These are phyloP conservation scores for Rhinella marina DNA, from an alignment of 2,797 vertebrate genomes.

Conservation along the genomic window DNA sequence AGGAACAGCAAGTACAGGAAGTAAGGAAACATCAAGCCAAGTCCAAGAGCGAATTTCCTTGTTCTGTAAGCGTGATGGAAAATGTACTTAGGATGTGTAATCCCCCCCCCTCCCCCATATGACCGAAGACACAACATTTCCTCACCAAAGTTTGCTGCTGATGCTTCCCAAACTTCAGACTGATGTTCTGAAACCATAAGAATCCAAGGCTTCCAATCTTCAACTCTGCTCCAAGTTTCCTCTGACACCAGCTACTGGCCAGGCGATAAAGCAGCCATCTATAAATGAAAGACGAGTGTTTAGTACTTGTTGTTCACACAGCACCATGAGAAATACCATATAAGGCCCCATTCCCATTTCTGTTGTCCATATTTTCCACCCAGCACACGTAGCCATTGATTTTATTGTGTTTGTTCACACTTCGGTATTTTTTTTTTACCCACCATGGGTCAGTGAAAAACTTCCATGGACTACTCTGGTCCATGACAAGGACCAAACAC, in stretches of 20 bases:
- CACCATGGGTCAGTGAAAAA: too few relatives aligned
- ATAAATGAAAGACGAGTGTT: background rate
- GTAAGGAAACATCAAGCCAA: conserved; percentile 17
- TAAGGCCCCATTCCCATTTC: background rate
- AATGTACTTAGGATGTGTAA: background rate
- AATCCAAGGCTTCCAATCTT: conserved; percentile 91
- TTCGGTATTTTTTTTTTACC: too few relatives aligned
- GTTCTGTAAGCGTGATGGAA: background rate
- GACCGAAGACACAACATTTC: conserved; percentile 23
- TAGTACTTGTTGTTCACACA: background rate
- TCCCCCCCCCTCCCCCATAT: background rate
- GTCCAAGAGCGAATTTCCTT: conserved; percentile 17
- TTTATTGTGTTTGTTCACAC: too few relatives aligned
- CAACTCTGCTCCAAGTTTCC: conserved; percentile 85
- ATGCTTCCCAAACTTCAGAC: conserved; percentile 89
- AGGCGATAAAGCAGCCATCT: conserved; percentile 88
- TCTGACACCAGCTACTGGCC: conserved; percentile 84
- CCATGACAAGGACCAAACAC: too few relatives aligned
- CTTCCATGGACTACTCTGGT: too few relatives aligned
- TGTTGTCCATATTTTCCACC: too few relatives aligned
- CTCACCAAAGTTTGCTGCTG: conserved; percentile 91
- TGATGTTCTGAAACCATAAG: conserved; percentile 89
- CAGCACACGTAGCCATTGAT: too few relatives aligned
- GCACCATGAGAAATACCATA: background rate
- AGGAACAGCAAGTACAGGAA: conserved; percentile 26